Evolutionary conservation across 2,888 invertebrate genomes (phyloP).

Genomic region (Aspidapion aeneum): DNA sequence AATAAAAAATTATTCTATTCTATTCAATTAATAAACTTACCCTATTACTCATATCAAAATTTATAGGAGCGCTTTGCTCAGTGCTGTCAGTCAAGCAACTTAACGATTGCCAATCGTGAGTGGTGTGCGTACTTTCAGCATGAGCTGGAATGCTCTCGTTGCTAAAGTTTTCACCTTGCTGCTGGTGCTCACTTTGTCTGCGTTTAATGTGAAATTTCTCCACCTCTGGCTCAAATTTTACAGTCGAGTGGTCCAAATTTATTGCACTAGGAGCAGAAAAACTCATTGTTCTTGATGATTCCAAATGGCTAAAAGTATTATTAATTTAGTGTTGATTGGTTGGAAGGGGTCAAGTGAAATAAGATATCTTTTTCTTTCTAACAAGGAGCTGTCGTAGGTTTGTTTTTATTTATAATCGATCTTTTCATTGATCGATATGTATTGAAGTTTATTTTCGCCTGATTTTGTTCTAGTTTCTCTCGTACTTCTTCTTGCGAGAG

Average conservation of each 20-base stretch:
- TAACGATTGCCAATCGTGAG: conserved; percentile 75
- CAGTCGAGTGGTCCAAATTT: conserved; percentile 67
- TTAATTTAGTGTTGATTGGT: too few relatives aligned
- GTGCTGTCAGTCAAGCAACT: conserved; percentile 87
- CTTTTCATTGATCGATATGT: too few relatives aligned
- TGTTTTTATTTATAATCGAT: too few relatives aligned
- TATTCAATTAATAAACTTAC: too few relatives aligned
- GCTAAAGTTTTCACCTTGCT: conserved; percentile 44
- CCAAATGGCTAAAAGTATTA: conserved; percentile 61
- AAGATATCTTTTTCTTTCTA: too few relatives aligned
- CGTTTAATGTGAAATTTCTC: conserved; percentile 43
- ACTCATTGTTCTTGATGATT: conserved; percentile 69
- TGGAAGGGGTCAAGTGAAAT: too few relatives aligned
- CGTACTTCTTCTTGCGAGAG: too few relatives aligned
- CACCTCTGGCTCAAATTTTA: conserved; percentile 64
- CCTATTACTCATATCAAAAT: conserved; percentile 90
- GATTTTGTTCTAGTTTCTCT: too few relatives aligned
- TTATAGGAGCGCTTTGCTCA: conserved; percentile 86
- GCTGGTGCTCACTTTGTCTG: conserved; percentile 40
- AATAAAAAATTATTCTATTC: too few relatives aligned
- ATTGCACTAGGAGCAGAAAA: conserved; percentile 87
- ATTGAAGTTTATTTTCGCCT: too few relatives aligned
- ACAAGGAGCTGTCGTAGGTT: too few relatives aligned
- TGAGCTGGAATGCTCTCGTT: conserved; percentile 47
- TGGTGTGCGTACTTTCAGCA: conserved; percentile 54